Evolutionary conservation across 1,140 invertebrate genomes (phyloP).

Genomic region (Drosophila ohnishii): DNA sequence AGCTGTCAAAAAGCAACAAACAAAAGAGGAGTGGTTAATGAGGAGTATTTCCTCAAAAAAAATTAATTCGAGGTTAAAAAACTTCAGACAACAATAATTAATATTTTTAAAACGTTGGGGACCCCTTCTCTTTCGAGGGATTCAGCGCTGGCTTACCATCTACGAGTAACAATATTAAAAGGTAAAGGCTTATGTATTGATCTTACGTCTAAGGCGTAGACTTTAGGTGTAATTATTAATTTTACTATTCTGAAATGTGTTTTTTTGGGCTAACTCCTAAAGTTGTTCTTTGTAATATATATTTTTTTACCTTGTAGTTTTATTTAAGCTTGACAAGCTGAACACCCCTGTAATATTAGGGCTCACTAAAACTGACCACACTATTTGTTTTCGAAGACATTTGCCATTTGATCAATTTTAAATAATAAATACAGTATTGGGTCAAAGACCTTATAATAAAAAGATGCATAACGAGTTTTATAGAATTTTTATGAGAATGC

Average conservation of each 20-base stretch:
- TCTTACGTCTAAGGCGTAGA: constrained; percentile 31
- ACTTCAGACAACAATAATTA: constrained; percentile 42
- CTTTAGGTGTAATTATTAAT: constrained; percentile 50
- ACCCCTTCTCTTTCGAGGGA: not conserved
- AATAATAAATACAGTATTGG: constrained; percentile 26
- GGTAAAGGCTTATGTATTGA: constrained; percentile 28
- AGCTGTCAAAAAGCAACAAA: constrained; percentile 35
- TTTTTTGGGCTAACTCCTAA: constrained; percentile 53
- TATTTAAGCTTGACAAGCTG: constrained; percentile 48
- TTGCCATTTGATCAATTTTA: constrained; percentile 15
- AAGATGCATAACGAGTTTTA: not conserved
- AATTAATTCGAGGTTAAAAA: constrained; percentile 29
- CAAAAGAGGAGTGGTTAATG: constrained; percentile 6
- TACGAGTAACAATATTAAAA: constrained; percentile 50
- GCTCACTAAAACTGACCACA: constrained; percentile 8
- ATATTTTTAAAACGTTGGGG: constrained; percentile 21
- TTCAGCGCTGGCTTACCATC: constrained; percentile 21
- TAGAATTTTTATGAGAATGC: not conserved
- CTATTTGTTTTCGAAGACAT: constrained; percentile 20
- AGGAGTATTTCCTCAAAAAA: not conserved
- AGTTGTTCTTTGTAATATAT: constrained; percentile 37
- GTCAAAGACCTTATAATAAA: constrained; percentile 1
- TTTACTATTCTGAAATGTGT: constrained; percentile 54
- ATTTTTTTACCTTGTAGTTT: constrained; percentile 16
- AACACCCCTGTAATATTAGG: constrained; percentile 19